Evolutionary conservation across 2,113 vertebrate species (phyloP), one percentile per base, ranked within the genome.

Genomic region (Jaculus jaculus): DNA sequence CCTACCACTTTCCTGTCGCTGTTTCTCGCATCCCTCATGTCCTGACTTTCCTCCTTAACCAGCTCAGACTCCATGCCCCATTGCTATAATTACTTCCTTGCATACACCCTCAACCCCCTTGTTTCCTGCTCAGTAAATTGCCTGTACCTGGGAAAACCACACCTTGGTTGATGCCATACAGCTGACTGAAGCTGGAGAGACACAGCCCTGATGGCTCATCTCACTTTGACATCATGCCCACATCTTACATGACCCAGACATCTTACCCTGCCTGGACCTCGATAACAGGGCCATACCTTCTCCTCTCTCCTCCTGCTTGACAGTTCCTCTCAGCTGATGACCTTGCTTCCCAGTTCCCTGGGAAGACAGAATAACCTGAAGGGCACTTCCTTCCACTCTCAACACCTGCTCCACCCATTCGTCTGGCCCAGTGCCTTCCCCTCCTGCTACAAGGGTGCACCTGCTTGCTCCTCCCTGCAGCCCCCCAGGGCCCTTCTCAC

Each of bases 131-230:
- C 5, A 54, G 92, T 93, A 93, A 95, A 85, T 54, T 79, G 60
- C 61, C n/a, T 51, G 37, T 83, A 84, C 58, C 94, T 89, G 79
- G 81, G 77, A 54, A 84, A 77, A 61, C 93, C 95, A 95, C 92
- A 69, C 93, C 93, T 84, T 54, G 61, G 23, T 72, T 92, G 80
- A 84, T 89, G 61, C 85, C 89, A 65, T 24, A 34, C 85, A 74
- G 65, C 75, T 90, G 88, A 80, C 72, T 39, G 61, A 72, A 42
- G 81, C 34, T 34, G 20, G 65, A 75, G 79, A 65, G 32, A 69
- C 65, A 74, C 71, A 24, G 26, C 61, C 83, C 12, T 47, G 73
- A 51, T 58, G 81, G 93, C 77, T 72, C 71, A 88, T 18, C 87
- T 90, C 93, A 51, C 82, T 87, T 74, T 20, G 73, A 39, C 3